Evolutionary conservation across 2,888 invertebrate species (phyloP), one percentile per base, ranked within the genome.

Genomic region (Horisme vitalbata): DNA sequence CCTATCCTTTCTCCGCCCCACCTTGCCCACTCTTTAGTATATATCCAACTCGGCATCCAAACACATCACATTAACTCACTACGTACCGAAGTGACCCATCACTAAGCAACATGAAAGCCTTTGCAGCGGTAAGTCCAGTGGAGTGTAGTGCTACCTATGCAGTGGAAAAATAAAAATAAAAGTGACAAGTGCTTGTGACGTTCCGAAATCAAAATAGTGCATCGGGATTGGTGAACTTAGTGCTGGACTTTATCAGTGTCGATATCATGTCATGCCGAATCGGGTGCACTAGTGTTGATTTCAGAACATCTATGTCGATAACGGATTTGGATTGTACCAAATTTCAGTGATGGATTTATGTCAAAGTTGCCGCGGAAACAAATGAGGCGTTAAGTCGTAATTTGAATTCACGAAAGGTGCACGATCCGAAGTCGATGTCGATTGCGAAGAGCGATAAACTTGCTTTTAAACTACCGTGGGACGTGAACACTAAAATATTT

Each of bases 1-100:
- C 68, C 77, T 79, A 81, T 86, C 88, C 88, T 88, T 88, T 88
- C 88, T 82, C 87, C 78, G 83, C 87, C 87, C 88, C 87, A 80
- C 88, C 86, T 55, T 47, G 33, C 50, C 61, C 67, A 60, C 68
- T 65, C 63, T 71, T 68, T 69, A 74, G 69, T 87, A 87, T 88
- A 88, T 88, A 88, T 80, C 78, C 66, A 68, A 77, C 63, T 65
- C 75, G 70, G 62, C 70, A 69, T 69, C 75, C 73, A 62, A 53
- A 66, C 64, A 52, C 81, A 80, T 75, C 86, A 86, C 85, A 87
- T 71, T 75, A 79, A 83, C 82, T 79, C 84, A 74, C 76, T 63
- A 73, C 75, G 75, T 79, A 71, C 83, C 82, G 76, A 73, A 82
- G 85, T 87, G 85, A 84, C 83, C 83, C 79, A 82, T 75, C 79